Evolutionary conservation across 1,140 invertebrate genomes (phyloP).

Genomic region (Bursaphelenchus mucronatus): DNA sequence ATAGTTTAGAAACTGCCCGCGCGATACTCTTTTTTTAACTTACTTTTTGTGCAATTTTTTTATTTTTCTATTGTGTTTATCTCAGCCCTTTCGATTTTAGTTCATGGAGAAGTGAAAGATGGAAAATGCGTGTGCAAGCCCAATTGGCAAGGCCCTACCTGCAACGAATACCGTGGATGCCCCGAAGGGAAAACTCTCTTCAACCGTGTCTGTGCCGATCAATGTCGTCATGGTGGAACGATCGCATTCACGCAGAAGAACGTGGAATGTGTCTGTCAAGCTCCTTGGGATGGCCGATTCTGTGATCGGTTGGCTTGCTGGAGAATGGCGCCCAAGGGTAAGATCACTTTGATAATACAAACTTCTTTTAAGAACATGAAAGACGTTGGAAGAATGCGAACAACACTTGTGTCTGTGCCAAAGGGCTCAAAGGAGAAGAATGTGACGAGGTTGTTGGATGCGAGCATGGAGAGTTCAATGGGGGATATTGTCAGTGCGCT

Average conservation of each 20-base stretch:
- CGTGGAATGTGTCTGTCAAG: constrained; percentile 46
- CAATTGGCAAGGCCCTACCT: constrained; percentile 47
- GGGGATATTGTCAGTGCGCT: constrained; percentile 38
- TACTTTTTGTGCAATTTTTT: no score
- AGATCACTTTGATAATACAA: neutral
- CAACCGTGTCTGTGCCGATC: constrained; percentile 31
- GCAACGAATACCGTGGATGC: constrained; percentile 45
- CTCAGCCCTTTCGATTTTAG: constrained; percentile 18
- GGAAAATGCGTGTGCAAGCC: constrained; percentile 38
- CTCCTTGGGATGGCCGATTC: constrained; percentile 45
- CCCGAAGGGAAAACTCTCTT: constrained; percentile 39
- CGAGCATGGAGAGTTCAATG: constrained; percentile 39
- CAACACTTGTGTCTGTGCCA: constrained; percentile 39
- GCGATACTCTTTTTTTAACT: no score
- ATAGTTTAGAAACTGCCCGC: no score
- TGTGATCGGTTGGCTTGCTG: constrained; percentile 46
- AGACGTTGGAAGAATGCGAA: constrained; percentile 37
- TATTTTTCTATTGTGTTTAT: no score
- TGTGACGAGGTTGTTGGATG: constrained; percentile 38
- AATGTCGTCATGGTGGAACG: constrained; percentile 45
- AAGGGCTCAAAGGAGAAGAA: constrained; percentile 34
- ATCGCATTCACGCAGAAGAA: constrained; percentile 35
- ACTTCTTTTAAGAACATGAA: constrained; percentile 35
- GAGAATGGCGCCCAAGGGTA: constrained; percentile 47
- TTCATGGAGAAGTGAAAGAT: constrained; percentile 43